Evolutionary conservation across 2,888 invertebrate genomes (phyloP), one percentile per base, ranked within the genome.

Genomic region (Thelaira solivaga): DNA sequence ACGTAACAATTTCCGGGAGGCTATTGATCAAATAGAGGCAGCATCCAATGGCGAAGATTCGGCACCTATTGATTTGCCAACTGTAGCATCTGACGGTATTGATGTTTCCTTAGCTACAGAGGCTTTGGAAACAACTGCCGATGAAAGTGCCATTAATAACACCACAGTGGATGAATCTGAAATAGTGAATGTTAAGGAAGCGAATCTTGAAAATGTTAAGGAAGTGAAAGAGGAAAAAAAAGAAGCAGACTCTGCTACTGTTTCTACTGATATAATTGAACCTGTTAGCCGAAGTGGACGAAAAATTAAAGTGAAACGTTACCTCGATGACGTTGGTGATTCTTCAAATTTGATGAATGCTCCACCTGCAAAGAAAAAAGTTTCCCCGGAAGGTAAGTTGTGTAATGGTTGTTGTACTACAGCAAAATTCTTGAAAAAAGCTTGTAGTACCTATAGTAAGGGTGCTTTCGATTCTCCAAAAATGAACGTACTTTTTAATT

Each of bases 21-120:
- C 97, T 0, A 92, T 98, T 16, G 92, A 93, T 84, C 94, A 98
- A 89, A 96, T 98, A 75, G 96, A 96, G 85, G 92, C 94, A 76
- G 95, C 95, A 80, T 91, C 94, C 51, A 90, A 91, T 65, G 92
- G 92, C 69, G 92, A 92, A 81, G 89, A 88, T 75, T 88, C 88
- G 26, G 88, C 87, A 11, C 89, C 89, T 61, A 88, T 89, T 68
- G 86, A 85, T 84, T 85, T 89, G 80, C 82, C 83, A 11, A 81
- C 39, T n/a, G 53, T 80, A 1, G 80, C 53, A 6, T 64, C 76
- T 18, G 72, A 51, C 7, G 61, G n/a, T 3, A 75, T 68, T 4
- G 76, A 77, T 13, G 65, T 69, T 5, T 80, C 80, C 7, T 71
- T 69, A 47, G 69, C 65, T 2, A 80, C 77, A 34, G 77, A 71